A percentile compares a stretch with the other conserved stretches of the same genome.
Conservation (phyloP, 2,797 vertebrate species). For the Acanthurus lineatus region DNA sequence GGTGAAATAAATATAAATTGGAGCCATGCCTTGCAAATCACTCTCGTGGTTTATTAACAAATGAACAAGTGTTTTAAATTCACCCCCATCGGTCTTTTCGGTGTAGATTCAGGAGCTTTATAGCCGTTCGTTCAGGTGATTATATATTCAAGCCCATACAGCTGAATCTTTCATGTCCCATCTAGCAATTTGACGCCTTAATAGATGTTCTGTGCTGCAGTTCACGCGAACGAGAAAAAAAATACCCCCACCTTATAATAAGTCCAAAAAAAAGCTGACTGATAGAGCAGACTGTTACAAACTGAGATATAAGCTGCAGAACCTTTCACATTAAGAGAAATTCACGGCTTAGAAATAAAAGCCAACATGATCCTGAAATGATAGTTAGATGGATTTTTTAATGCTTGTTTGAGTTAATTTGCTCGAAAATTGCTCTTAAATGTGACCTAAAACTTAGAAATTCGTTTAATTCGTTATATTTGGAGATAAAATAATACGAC, state of each 20-base stretch:
- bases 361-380: slow-evolving; percentile 10
- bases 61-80: slow-evolving; percentile 76
- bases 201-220: slow-evolving; percentile 71
- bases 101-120: slow-evolving; percentile 58
- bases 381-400: slow-evolving; percentile 9
- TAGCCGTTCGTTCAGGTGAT: slow-evolving; percentile 70
- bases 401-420: background rate
- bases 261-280: slow-evolving; percentile 53
- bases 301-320: slow-evolving; percentile 18
- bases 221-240: slow-evolving; percentile 59
- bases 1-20: slow-evolving; percentile 72
- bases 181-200: slow-evolving; percentile 76
- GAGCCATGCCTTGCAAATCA: slow-evolving; percentile 58
- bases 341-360: slow-evolving; percentile 53
- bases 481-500: background rate
- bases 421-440: background rate
- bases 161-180: slow-evolving; percentile 76
- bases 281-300: slow-evolving; percentile 42
- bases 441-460: background rate
- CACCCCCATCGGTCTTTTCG: slow-evolving; percentile 53
- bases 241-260: slow-evolving; percentile 56
- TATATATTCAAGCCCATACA: slow-evolving; percentile 71
- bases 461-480: background rate
- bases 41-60: slow-evolving; percentile 67
- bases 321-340: slow-evolving; percentile 34